These are phyloP conservation scores for Heliopora coerulea DNA, from an alignment of 92 coral and sea anemone species.

Conservation along the genomic window DNA sequence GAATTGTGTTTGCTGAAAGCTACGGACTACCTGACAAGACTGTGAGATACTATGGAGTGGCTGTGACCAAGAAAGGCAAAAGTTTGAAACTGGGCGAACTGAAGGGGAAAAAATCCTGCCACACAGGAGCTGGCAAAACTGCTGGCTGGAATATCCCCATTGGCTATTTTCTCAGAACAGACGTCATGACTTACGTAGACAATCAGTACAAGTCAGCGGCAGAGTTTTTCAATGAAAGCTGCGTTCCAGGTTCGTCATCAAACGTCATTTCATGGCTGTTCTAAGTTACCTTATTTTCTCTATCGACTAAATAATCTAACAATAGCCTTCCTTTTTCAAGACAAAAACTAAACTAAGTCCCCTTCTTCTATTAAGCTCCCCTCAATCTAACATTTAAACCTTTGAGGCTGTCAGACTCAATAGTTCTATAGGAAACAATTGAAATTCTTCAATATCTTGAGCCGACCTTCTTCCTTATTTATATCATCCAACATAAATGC, in stretches of 20 bases:
- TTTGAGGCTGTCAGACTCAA: too few species aligned
- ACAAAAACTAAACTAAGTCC: too few species aligned
- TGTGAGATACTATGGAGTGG: slow-evolving; percentile 65
- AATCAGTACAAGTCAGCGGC: slow-evolving; percentile 53
- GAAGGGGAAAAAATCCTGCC: slow-evolving; percentile 71
- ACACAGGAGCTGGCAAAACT: slow-evolving; percentile 68
- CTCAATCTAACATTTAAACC: too few species aligned
- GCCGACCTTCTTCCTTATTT: too few species aligned
- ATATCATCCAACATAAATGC: too few species aligned
- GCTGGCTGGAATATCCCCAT: slow-evolving; percentile 78
- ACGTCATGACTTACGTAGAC: not conserved
- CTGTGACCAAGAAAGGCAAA: slow-evolving; percentile 60
- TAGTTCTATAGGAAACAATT: too few species aligned
- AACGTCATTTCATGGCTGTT: too few species aligned
- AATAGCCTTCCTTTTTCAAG: too few species aligned
- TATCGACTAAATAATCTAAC: too few species aligned
- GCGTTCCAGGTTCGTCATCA: slow-evolving; percentile 67
- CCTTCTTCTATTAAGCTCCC: too few species aligned
- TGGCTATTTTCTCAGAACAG: slow-evolving; percentile 53
- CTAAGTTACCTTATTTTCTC: too few species aligned
- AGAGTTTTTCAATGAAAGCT: slow-evolving; percentile 60
- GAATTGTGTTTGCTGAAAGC: slow-evolving; percentile 39
- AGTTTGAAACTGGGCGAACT: slow-evolving; percentile 32
- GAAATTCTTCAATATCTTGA: too few species aligned
- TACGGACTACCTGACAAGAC: not conserved